Evolutionary conservation across 2,888 invertebrate genomes (phyloP).

Genomic region (Abrostola tripartita): DNA sequence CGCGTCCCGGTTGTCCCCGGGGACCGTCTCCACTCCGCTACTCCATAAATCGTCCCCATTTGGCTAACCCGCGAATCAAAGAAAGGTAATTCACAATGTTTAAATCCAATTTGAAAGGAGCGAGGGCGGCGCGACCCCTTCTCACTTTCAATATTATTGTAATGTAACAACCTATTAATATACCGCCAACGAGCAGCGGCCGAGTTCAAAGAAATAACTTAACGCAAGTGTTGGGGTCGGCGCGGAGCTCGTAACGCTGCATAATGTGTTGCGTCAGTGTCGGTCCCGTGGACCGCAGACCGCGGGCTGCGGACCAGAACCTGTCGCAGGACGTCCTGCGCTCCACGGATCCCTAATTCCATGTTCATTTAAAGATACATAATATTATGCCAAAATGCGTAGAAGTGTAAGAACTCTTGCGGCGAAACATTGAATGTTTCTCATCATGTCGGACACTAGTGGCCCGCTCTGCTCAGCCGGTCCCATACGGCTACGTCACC

Average conservation of each 20-base stretch:
- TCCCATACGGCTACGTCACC: background rate
- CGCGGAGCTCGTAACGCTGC: slow-evolving; percentile 9
- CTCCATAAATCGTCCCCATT: slow-evolving; percentile 85
- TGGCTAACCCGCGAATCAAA: slow-evolving; percentile 86
- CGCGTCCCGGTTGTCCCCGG: slow-evolving; percentile 39
- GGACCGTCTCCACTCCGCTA: slow-evolving; percentile 62
- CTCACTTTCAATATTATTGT: slow-evolving; percentile 64
- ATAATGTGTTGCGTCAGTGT: slow-evolving; percentile 1
- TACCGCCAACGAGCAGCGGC: slow-evolving; percentile 56
- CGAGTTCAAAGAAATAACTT: slow-evolving; percentile 52
- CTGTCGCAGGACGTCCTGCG: slow-evolving; percentile 4
- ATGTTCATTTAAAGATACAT: no score
- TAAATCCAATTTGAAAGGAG: slow-evolving; percentile 80
- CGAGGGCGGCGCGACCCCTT: slow-evolving; percentile 64
- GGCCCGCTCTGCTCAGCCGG: background rate
- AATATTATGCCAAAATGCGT: no score
- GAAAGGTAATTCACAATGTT: slow-evolving; percentile 86
- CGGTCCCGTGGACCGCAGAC: background rate
- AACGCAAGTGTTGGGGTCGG: slow-evolving; percentile 34
- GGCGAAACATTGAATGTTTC: no score
- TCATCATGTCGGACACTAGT: background rate
- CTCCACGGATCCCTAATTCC: background rate
- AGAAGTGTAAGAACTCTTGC: no score
- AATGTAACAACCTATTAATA: slow-evolving; percentile 66
- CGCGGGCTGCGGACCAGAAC: background rate